Evolutionary conservation across 2,797 vertebrate genomes (phyloP), one percentile per base, ranked within the genome.

Genomic region (Pipistrellus pygmaeus): DNA sequence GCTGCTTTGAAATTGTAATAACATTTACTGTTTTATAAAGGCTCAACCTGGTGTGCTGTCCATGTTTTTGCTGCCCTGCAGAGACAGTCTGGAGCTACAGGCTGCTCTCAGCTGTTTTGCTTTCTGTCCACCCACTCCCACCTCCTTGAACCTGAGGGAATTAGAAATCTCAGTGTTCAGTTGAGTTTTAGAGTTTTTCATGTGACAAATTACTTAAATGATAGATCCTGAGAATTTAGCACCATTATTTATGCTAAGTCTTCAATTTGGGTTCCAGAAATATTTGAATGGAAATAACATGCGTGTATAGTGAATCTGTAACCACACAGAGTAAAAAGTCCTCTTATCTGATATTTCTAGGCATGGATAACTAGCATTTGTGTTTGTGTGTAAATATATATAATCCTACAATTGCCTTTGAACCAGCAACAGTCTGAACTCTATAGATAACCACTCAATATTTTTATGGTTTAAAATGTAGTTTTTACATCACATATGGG

Each of bases 11-110:
- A 96, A 96, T 75, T 89, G 72, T 73, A 80, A 27, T 76, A 94
- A 96, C 96, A 97, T 90, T 83, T 97, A 83, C 85, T 84, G 80
- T 72, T 97, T 95, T 97, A 95, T 93, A 91, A 94, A 95, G 90
- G 51, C 55, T 97, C 86, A 2, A 7, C 48, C 75, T 35, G 48
- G n/a, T 9, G 23, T 82, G 76, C 53, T 95, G 95, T 95, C 93
- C 95, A 93, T 98, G 60, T 97, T 95, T 94, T 93, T n/a, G 48
- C 66, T 68, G 23, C 88, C 84, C 71, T 9, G 38, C 66, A 88
- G 87, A 96, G 89, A 78, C 17, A 95, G 85, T 62, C 23, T 20
- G 55, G 85, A 95, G 68, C 75, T 91, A 81, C 96, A 88, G 95
- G 23, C 93, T 89, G 83, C 71, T 64, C 81, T 94, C 73, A n/a